Conservation (phyloP, 2,113 vertebrate genomes). For the Phasianus colchicus region DNA sequence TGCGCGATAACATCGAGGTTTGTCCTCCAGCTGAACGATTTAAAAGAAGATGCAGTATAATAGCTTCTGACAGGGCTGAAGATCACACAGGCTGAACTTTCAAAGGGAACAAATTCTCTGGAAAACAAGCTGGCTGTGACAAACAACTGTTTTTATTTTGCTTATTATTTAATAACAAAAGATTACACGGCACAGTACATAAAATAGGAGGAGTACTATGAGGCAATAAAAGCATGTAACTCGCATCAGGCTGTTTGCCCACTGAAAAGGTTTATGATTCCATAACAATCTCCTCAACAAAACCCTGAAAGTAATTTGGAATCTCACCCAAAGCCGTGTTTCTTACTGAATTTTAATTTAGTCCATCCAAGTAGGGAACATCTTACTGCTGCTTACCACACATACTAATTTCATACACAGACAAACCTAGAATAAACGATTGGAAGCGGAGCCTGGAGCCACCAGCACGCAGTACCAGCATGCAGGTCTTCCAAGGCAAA, state of each 20-base stretch:
- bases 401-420: constrained; percentile 8
- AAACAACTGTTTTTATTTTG: constrained; percentile 69
- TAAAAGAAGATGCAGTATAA: constrained; percentile 57
- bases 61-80: constrained; percentile 64
- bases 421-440: neutral
- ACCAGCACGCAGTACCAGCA: constrained; percentile 8
- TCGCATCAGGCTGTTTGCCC: neutral
- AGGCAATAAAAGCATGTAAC: constrained; percentile 10
- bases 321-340: constrained; percentile 36
- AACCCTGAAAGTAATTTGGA: constrained; percentile 23
- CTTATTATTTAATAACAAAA: constrained; percentile 67
- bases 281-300: constrained; percentile 14
- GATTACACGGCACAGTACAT: constrained; percentile 27
- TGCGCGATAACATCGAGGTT: neutral
- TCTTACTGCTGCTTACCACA: neutral
- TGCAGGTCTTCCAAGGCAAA: constrained; percentile 28
- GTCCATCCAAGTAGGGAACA: constrained; percentile 38
- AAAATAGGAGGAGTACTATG: neutral
- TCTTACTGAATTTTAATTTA: constrained; percentile 46
- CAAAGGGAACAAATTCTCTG: constrained; percentile 54
- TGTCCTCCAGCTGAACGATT: constrained; percentile 64
- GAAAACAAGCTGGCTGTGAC: constrained; percentile 53
- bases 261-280: constrained; percentile 10
- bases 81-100: constrained; percentile 69
- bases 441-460: neutral